Base-by-base conservation (phyloP, 2,888 invertebrate genomes). In the Phaonia tiefii region DNA sequence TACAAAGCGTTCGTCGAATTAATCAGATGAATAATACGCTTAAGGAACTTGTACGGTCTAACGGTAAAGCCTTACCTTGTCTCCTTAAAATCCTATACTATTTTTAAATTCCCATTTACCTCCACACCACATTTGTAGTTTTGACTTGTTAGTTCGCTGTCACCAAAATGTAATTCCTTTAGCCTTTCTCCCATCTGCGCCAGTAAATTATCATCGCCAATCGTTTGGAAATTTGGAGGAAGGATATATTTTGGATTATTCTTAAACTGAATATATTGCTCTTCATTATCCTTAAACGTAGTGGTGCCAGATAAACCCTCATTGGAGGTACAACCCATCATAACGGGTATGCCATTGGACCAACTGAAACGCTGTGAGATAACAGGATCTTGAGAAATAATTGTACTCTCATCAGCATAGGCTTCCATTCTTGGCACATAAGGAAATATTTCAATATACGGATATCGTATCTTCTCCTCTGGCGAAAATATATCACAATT, bases 311-410 rank as follows among this genome's bases (percentile, higher is more conserved):
- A 65, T 26, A 13, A 49, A n/a, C 86, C 88, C 69, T 90, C 90
- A 7, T 79, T 83, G 2, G 89, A 88, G 26, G 85, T 88, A n/a
- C 79, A 84, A 1, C 90, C 90, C 46, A 89, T 46, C 22, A 90
- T 85, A 2, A 90, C 20, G 0, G 90, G 90, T 25, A 90, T 85
- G 0, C 83, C 80, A 54, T 88, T 88, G 39, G 88, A 85, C 90
- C 90, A 90, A 0, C 88, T 82, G 0, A 65, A 86, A 10, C 84
- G 84, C 54, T 86, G 83, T 77, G 89, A 81, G 15, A 85, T 79
- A 8, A 83, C 58, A 0, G 90, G 89, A n/a, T 86, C 83, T 7
- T 84, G 84, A 1, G 86, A 78, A 1, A 90, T 82, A 2, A 89
- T 74, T 0, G 87, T 85, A 1, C 83, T 80, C 0, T 85, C 78